Evolutionary conservation across 2,888 invertebrate genomes (phyloP).

Genomic region (Ophonus ardosiacus): DNA sequence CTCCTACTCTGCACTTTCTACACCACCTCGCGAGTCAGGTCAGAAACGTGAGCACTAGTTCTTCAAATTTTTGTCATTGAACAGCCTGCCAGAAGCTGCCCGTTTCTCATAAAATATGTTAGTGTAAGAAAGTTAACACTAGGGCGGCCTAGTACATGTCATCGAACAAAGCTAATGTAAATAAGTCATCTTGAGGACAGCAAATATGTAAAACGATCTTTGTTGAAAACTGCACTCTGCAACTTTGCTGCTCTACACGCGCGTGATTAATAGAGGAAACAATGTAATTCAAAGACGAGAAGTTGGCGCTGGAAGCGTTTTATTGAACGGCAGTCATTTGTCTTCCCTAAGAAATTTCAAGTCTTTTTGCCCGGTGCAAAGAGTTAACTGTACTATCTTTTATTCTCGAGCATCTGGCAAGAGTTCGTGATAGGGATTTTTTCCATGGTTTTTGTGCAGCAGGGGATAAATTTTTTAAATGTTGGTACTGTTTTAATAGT

Average conservation of each 20-base stretch:
- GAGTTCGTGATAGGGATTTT: slow-evolving; percentile 38
- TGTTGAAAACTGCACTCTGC: not conserved
- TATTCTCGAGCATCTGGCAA: slow-evolving; percentile 43
- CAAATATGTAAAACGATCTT: not conserved
- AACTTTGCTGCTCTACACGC: not conserved
- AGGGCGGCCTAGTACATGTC: too few relatives aligned
- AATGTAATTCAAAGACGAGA: slow-evolving; percentile 31
- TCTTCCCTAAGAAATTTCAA: slow-evolving; percentile 47
- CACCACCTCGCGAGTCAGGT: too few relatives aligned
- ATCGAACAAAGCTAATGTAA: too few relatives aligned
- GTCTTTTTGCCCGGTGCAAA: slow-evolving; percentile 32
- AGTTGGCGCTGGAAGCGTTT: slow-evolving; percentile 15
- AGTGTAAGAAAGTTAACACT: too few relatives aligned
- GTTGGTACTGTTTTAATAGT: slow-evolving; percentile 42
- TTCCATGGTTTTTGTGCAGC: slow-evolving; percentile 8
- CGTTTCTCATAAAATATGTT: too few relatives aligned
- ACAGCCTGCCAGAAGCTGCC: too few relatives aligned
- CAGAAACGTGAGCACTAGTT: too few relatives aligned
- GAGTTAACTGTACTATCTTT: slow-evolving; percentile 49
- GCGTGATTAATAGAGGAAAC: slow-evolving; percentile 30
- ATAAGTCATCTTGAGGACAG: too few relatives aligned
- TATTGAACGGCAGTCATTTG: slow-evolving; percentile 46
- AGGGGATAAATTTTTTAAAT: slow-evolving; percentile 45
- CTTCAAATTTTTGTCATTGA: too few relatives aligned
- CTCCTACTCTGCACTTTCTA: too few relatives aligned